Evolutionary conservation across 1,140 invertebrate genomes (phyloP).

Genomic region (Lepidurus arcticus): DNA sequence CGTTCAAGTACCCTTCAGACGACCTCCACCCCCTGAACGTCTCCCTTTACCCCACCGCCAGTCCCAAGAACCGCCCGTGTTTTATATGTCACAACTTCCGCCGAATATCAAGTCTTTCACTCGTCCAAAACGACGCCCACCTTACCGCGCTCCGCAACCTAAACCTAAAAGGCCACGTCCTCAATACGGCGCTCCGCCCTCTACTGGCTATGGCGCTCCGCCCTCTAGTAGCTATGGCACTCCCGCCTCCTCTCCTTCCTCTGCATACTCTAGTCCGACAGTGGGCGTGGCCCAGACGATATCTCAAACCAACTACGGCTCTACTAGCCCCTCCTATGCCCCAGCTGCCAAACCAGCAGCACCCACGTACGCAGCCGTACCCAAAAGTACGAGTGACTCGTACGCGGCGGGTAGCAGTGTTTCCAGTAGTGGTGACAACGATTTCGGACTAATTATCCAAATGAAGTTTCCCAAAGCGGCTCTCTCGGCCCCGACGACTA

Average conservation of each 20-base stretch:
- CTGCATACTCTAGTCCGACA: neutral
- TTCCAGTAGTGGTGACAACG: neutral
- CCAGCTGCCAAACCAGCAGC: neutral
- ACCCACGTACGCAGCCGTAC: neutral
- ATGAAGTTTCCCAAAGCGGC: slow-evolving; percentile 10
- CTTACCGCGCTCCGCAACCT: neutral
- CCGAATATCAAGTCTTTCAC: neutral
- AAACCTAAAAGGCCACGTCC: neutral
- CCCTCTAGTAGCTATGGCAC: neutral
- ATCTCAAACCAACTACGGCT: neutral
- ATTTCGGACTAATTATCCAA: neutral
- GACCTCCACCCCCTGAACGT: neutral
- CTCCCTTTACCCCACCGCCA: neutral
- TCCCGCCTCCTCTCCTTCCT: neutral
- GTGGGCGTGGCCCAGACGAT: neutral
- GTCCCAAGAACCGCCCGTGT: neutral
- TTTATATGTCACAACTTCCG: neutral
- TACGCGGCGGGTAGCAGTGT: neutral
- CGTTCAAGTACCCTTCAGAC: neutral
- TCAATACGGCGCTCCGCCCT: neutral
- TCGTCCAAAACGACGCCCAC: neutral
- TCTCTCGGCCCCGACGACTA: neutral
- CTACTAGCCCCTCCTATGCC: neutral
- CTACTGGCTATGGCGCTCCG: neutral
- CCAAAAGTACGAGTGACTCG: neutral